These are phyloP conservation scores for Coptodon bakossiorum DNA, from an alignment of 2,113 vertebrate genomes.

Conservation along the genomic window DNA sequence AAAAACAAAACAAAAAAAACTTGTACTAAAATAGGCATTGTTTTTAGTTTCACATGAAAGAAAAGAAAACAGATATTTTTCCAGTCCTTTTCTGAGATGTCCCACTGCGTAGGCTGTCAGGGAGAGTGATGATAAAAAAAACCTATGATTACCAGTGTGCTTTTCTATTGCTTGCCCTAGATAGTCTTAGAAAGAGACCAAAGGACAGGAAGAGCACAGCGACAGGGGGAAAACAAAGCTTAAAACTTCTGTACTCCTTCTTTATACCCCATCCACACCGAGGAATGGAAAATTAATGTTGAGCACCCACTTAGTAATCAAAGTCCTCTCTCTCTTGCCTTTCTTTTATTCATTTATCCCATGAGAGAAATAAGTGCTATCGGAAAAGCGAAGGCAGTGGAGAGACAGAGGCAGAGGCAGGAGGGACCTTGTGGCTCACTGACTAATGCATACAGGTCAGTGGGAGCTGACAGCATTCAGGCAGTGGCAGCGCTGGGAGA, in stretches of 20 bases:
- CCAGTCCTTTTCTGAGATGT: neutral
- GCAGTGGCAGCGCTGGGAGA: neutral
- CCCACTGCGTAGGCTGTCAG: slow-evolving; percentile 13
- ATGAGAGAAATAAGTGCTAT: slow-evolving; percentile 17
- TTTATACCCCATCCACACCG: neutral
- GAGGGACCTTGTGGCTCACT: slow-evolving; percentile 1
- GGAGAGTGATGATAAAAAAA: slow-evolving; percentile 13
- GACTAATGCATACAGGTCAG: slow-evolving; percentile 51
- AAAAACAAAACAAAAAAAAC: neutral
- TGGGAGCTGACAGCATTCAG: slow-evolving; percentile 11
- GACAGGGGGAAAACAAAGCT: neutral
- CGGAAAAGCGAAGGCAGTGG: neutral
- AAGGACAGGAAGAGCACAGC: neutral
- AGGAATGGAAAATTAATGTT: slow-evolving; percentile 9
- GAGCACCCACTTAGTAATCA: slow-evolving; percentile 21
- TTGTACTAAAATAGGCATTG: neutral
- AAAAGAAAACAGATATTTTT: slow-evolving; percentile 1
- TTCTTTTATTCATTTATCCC: slow-evolving; percentile 41
- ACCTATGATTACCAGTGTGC: neutral
- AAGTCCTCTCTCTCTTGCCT: slow-evolving; percentile 1
- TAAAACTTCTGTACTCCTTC: neutral
- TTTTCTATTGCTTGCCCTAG: slow-evolving; percentile 6
- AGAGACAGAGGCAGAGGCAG: neutral
- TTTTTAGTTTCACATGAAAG: neutral
- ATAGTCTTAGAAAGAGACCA: slow-evolving; percentile 13